These are phyloP conservation scores for Sphenodon punctatus DNA, from an alignment of 2,797 vertebrate species.

Conservation along the genomic window DNA sequence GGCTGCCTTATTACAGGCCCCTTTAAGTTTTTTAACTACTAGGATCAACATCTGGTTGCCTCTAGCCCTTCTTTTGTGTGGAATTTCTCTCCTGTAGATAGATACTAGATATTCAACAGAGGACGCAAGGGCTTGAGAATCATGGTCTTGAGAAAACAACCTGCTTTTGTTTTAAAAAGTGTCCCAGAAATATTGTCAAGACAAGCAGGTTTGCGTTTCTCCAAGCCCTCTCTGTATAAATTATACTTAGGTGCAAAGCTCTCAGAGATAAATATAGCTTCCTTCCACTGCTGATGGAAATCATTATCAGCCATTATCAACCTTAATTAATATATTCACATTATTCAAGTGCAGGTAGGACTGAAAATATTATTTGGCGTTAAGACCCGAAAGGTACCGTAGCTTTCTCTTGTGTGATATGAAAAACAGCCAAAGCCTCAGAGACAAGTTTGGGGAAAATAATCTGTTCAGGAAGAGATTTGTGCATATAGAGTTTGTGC, in stretches of 20 bases:
- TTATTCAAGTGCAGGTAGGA: conserved; percentile 72
- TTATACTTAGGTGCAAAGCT: conserved; percentile 39
- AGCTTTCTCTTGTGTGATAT: not conserved
- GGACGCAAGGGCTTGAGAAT: too few species aligned
- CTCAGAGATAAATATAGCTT: conserved; percentile 62
- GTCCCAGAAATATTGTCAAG: conserved; percentile 33
- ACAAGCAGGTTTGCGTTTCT: conserved; percentile 48
- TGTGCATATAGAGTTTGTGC: not conserved
- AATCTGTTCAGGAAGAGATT: not conserved
- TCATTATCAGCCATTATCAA: conserved; percentile 60
- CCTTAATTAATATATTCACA: conserved; percentile 68
- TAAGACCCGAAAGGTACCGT: conserved; percentile 19
- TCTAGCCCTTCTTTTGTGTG: too few species aligned
- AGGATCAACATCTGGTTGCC: too few species aligned
- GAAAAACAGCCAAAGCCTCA: not conserved
- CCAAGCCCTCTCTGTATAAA: conserved; percentile 46
- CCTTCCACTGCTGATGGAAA: conserved; percentile 52
- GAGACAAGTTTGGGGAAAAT: not conserved
- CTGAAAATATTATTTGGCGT: conserved; percentile 49
- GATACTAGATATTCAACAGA: not conserved
- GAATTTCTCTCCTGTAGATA: not conserved
- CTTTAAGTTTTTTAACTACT: too few species aligned
- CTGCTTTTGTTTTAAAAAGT: conserved; percentile 47
- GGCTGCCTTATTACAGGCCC: too few species aligned
- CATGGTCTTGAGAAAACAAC: not conserved